Evolutionary conservation across 2,797 vertebrate species (phyloP), one percentile per base, ranked within the genome.

Genomic region (Cirrhinus mrigala): DNA sequence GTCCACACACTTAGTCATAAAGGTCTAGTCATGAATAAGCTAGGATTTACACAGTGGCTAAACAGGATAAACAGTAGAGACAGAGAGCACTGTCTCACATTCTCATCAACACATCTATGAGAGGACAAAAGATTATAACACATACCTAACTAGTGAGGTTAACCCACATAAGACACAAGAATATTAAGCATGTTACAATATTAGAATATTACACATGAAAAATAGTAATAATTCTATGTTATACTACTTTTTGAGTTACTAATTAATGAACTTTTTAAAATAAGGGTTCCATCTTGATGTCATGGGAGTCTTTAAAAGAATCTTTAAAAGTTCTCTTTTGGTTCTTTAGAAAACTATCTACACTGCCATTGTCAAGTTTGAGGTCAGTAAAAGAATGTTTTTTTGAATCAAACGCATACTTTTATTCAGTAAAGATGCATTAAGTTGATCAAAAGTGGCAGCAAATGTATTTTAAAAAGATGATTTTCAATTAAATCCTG

Each of bases 1-100:
- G 76, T 24, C 52, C 70, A 50, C 29, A 33, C 40, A 81, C 79
- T n/a, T n/a, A n/a, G n/a, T n/a, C n/a, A n/a, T n/a, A n/a, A n/a
- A n/a, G 50, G 58, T 56, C 40, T 22, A 29, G 82, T 60, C 15
- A 22, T 70, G 75, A 87, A 83, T 66, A 71, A 76, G 58, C 40
- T 46, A 27, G 46, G 68, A 87, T 85, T 87, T 84, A 87, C 79
- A 76, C 81, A 56, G 16, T 71, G 71, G 82, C 78, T 78, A 54
- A 48, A 82, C 50, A 60, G 3, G 40, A 77, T 68, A 29, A 82
- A 69, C 44, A 37, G 52, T 66, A 56, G 18, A 58, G 48, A 66
- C 11, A 10, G 37, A n/a, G n/a, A n/a, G n/a, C n/a, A n/a, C n/a
- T n/a, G n/a, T n/a, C n/a, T n/a, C n/a, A n/a, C n/a, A n/a, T n/a